Percentiles rank a stretch among this genome's conserved stretches.
phyloP scores from a whole-genome alignment of 2,888 invertebrate genomes.

The Brassicogethes aeneus region DNA sequence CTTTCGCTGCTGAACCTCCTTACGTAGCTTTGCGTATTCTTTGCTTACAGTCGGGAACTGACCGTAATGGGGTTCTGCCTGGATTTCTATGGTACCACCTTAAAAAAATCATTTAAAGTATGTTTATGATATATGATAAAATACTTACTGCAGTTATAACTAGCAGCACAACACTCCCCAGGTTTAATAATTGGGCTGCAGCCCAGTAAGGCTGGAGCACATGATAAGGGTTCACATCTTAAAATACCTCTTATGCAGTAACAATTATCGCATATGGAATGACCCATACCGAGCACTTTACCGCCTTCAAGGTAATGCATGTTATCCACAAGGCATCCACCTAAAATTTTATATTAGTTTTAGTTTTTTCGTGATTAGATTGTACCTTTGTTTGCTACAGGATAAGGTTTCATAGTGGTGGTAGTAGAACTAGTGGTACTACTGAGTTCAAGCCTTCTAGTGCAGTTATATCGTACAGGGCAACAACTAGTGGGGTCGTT shows the following conservation, averaged over 20 bases:
- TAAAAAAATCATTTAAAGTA: conserved; percentile 13
- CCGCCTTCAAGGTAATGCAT: conserved; percentile 61
- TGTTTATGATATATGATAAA: conserved; percentile 20
- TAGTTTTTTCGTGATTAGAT: not conserved
- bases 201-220: conserved; percentile 65
- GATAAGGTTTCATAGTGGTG: conserved; percentile 17
- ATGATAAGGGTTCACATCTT: conserved; percentile 66
- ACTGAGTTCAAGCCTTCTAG: conserved; percentile 22
- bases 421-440: conserved; percentile 23
- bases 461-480: conserved; percentile 72
- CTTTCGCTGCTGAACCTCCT: conserved; percentile 32
- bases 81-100: conserved; percentile 48
- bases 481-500: conserved; percentile 63
- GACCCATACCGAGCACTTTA: conserved; percentile 50
- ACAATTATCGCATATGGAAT: conserved; percentile 65
- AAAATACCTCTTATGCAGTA: conserved; percentile 68
- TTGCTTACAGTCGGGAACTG: conserved; percentile 45
- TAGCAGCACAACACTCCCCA: conserved; percentile 77
- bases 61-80: conserved; percentile 44
- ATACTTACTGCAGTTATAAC: conserved; percentile 68
- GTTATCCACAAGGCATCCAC: conserved; percentile 56
- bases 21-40: conserved; percentile 46
- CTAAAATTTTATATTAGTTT: conserved; percentile 16
- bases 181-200: conserved; percentile 66
- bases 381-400: not conserved